phyloP scores from a whole-genome alignment of 2,797 vertebrate genomes.

The Tragopan temminckii region DNA sequence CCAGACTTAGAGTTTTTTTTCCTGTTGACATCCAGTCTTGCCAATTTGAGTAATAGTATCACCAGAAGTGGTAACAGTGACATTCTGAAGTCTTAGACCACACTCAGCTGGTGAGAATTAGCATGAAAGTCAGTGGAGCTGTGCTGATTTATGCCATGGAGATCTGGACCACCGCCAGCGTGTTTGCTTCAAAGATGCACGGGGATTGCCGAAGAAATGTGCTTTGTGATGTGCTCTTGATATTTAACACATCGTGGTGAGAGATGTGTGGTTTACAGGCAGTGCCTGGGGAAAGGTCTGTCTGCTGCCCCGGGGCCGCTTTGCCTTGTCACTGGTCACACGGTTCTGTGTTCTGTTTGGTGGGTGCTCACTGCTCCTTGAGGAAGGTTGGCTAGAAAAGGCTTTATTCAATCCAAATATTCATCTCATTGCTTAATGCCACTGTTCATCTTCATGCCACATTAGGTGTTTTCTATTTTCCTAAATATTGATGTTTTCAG shows the following conservation, averaged over 20 bases:
- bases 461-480: not conserved
- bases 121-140: conserved; percentile 41
- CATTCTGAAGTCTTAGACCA: conserved; percentile 38
- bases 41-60: conserved; percentile 18
- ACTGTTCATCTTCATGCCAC: not conserved
- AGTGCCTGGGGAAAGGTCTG: not conserved
- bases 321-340: rapidly evolving
- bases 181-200: conserved; percentile 42
- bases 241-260: not conserved
- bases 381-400: no score
- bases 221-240: not conserved
- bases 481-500: rapidly evolving
- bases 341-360: not conserved
- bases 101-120: conserved; percentile 59
- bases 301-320: not conserved
- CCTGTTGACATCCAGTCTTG: not conserved
- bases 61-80: not conserved
- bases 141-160: conserved; percentile 1
- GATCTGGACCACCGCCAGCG: conserved; percentile 49
- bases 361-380: not conserved
- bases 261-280: not conserved
- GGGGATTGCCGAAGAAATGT: not conserved
- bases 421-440: not conserved
- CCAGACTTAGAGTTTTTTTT: not conserved
- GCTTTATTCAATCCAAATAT: not conserved